Evolutionary conservation across 2,888 invertebrate genomes (phyloP), one percentile per base, ranked within the genome.

Genomic region (Caenorhabditis sinica): DNA sequence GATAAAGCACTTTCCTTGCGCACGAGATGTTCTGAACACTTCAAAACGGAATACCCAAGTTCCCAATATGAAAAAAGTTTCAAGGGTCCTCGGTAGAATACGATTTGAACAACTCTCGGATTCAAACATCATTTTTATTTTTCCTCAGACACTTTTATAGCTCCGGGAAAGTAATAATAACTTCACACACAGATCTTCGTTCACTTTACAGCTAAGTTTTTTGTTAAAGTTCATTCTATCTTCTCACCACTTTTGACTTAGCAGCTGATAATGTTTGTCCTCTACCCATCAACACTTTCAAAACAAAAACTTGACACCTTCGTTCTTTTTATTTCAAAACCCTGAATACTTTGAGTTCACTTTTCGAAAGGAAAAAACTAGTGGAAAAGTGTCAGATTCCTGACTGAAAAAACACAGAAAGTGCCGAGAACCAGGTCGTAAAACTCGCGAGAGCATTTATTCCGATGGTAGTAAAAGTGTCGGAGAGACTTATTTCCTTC

Each of bases 291-390:
- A 68, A 30, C 30, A 36, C n/a, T 20, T 28, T 51, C 71, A 33
- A 58, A 63, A 77, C 65, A 72, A 45, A 71, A 77, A 61, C 17
- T 30, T 71, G 80, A 79, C 71, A 79, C 79, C 51, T 61, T 58
- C 63, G 58, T 71, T 45, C 45, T 30, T 25, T 49, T 40, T 13
- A n/a, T 43, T 23, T 20, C 13, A 11, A 40, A 40, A 40, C 2
- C 13, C 28, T 30, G n/a, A 40, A 49, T 17, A 45, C n/a, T 56
- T 30, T 1, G 36, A 20, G 20, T 49, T 20, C n/a, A 40, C 11
- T 11, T 49, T 28, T 20, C 17, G 25, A 73, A 63, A 28, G 8
- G 33, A 61, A 69, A 51, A 56, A 28, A 49, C 45, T n/a, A 49
- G 53, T n/a, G 36, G 23, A 71, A 69, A 49, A 72, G 80, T 66